Base-by-base conservation (phyloP, 64 coral and sea anemone genomes). In the Dendronephthya gigantea region DNA sequence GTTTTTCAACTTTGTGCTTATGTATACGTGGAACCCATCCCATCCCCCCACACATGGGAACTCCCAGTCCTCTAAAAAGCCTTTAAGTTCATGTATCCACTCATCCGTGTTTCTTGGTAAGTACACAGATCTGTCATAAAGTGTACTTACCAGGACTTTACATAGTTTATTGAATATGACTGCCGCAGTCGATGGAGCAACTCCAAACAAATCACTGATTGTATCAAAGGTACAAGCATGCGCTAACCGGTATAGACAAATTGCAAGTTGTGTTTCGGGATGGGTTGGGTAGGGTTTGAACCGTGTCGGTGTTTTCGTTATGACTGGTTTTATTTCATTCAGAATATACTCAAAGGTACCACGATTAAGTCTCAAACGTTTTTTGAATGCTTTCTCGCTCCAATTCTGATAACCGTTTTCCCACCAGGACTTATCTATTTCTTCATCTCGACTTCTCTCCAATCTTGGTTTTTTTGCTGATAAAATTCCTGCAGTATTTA, bases 11-110 rank as follows among this genome's bases (percentile, higher is more conserved):
- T 91, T 59, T 8, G 74, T 87, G 31, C 85, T 91, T 48, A 87
- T 41, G 29, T 87, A 87, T 55, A 91, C 81, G 84, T 91, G 90
- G 49, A 87, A 91, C 0, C 90, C 90, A 40, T 91, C 84, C 75
- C 75, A 91, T 48, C 81, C 81, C 38, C 85, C 90, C 25, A 79
- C 72, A 79, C 72, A 83, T 19, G 90, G 90, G 34, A 91, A 91
- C 56, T 87, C 90, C 85, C 74, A 91, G 56, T 91, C 65, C 22
- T 91, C 84, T 47, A 87, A 51, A 19, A 87, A 91, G 36, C 51
- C 37, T 84, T 87, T 39, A 56, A 91, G 85, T 50, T 91, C 85
- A 4, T 45, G 29, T 68, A 82, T 87, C 90, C 90, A 91, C 48
- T 87, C 90, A 23, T 34, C 9, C 0, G 10, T 2, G 8, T 2